These are phyloP conservation scores for Rhodinocichla rosea DNA, from an alignment of 2,113 vertebrate genomes.

Conservation along the genomic window DNA sequence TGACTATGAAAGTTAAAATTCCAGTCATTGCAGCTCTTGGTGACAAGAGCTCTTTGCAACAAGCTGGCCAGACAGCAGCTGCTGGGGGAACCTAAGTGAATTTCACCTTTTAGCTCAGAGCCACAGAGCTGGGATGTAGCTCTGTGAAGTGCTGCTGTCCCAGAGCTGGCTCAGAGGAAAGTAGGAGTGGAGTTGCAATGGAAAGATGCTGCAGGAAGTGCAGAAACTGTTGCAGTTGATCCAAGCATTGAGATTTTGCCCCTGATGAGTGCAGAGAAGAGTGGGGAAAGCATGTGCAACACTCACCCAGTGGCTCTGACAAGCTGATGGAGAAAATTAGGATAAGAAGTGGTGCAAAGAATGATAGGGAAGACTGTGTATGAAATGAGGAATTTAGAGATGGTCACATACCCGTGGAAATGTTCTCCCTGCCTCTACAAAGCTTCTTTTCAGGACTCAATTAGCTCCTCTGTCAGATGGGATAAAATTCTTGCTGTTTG, in stretches of 20 bases:
- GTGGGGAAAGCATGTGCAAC: neutral
- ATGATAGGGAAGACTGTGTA: neutral
- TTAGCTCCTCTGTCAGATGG: neutral
- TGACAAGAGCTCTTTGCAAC: neutral
- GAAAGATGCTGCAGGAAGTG: neutral
- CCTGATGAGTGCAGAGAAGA: neutral
- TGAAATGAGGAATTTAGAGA: neutral
- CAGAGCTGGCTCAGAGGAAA: neutral
- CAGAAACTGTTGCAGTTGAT: neutral
- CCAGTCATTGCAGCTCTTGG: neutral
- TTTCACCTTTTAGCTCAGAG: neutral
- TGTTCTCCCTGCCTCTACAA: neutral
- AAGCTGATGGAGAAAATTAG: neutral
- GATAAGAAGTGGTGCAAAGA: neutral
- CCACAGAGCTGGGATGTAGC: neutral
- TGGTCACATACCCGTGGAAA: neutral
- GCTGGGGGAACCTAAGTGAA: neutral
- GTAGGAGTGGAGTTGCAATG: rapidly evolving
- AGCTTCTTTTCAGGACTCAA: neutral
- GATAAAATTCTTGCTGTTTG: neutral
- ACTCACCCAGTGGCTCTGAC: neutral
- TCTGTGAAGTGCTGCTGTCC: neutral
- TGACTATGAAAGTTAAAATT: neutral
- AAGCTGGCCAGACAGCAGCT: neutral
- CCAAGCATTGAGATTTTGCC: neutral